Base-by-base conservation (phyloP, 2,888 invertebrate genomes). In the Drosophila formosana region DNA sequence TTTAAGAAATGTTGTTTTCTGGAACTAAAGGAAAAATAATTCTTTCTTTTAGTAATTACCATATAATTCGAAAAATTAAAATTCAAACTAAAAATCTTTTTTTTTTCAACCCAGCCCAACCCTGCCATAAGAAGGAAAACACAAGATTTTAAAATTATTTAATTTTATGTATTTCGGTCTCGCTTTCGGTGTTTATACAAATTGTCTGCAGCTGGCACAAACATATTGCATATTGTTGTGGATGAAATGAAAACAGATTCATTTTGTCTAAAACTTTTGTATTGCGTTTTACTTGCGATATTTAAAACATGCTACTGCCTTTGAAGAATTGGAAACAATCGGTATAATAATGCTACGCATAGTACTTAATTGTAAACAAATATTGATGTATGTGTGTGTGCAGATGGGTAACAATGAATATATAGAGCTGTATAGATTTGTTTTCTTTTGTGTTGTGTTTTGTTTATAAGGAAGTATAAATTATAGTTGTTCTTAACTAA, bases 401-500 rank as follows among this genome's bases (percentile, higher is more conserved):
- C 58, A 61, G 13, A 55, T 80, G 72, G 67, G 25, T 80, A 88
- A 88, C 81, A 88, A 88, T 82, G 89, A 82, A 78, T 60, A 37
- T 37, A 37, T 32, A 32, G 32, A 49, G 41, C 56, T 78, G 34
- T 34, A 43, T 43, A 49, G 39, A 41, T 41, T 57, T 46, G 47
- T 47, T 41, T 58, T 32, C 13, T 18, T 34, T 45, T 55, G 60
- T 46, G 47, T 47, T 41, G 55, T 32, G 18, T 18, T 34, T 45
- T 55, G 60, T 43, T 79, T 50, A 26, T 56, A 55, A 28, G 73
- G 39, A 73, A 50, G 43, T 68, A 68, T 70, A 68, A 72, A 67
- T 72, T 71, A 66, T 50, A 81, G 66, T 51, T 65, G 78, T 50
- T 66, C 82, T 89, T 87, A 89, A 89, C 85, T 88, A 75, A 83